Evolutionary conservation across 2,113 vertebrate species (phyloP).

Genomic region (Archilochus colubris): DNA sequence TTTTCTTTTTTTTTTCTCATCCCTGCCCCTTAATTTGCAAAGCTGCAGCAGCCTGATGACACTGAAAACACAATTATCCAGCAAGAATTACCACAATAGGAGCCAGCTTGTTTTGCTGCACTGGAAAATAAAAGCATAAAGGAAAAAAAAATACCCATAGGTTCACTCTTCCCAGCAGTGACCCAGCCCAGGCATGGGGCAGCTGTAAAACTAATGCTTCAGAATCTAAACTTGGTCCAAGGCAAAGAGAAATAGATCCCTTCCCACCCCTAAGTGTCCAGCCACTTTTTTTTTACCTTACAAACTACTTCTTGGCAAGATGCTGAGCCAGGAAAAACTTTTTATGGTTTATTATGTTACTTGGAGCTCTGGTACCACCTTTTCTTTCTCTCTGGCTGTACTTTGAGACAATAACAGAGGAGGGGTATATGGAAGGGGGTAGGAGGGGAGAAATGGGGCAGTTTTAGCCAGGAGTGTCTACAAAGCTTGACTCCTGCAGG

Average conservation of each 20-base stretch:
- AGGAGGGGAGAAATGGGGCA: background rate
- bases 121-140: background rate
- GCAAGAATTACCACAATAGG: background rate
- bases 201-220: background rate
- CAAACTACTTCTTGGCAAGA: background rate
- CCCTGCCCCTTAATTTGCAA: background rate
- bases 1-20: background rate
- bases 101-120: background rate
- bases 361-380: background rate
- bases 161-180: rapidly evolving
- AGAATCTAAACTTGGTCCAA: background rate
- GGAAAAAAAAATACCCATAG: background rate
- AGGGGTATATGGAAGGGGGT: too few species aligned
- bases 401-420: background rate
- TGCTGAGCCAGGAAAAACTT: background rate
- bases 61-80: background rate
- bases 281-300: background rate
- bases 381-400: background rate
- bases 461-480: slow-evolving; percentile 10
- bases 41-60: background rate
- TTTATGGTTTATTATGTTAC: background rate
- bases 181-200: background rate
- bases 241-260: background rate
- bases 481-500: slow-evolving; percentile 1
- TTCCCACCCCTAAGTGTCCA: background rate